Evolutionary conservation across 2,797 vertebrate genomes (phyloP).

Genomic region (Anas bernieri): DNA sequence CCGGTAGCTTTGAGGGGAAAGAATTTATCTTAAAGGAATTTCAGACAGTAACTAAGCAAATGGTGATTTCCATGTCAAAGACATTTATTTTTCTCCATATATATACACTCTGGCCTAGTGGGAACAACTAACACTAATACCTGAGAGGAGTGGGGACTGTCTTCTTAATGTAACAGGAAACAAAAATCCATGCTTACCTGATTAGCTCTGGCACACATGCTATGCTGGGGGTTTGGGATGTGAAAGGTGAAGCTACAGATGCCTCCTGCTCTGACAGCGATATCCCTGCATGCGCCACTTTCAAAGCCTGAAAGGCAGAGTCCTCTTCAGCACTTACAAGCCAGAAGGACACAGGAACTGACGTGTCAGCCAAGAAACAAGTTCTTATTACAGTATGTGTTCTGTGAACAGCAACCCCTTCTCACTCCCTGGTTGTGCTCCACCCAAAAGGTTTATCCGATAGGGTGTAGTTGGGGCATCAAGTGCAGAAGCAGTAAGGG

Average conservation of each 20-base stretch:
- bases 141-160: neutral
- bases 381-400: neutral
- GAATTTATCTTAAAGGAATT: neutral
- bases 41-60: neutral
- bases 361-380: neutral
- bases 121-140: neutral
- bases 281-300: constrained; percentile 83
- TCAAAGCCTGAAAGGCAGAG: constrained; percentile 80
- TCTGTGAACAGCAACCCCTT: neutral
- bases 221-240: constrained; percentile 78
- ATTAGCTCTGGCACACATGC: constrained; percentile 81
- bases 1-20: neutral
- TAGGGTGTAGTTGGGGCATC: neutral
- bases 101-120: neutral
- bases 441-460: neutral
- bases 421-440: neutral
- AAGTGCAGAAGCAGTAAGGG: neutral
- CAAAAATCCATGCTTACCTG: constrained; percentile 70
- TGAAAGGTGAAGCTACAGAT: constrained; percentile 84
- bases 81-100: neutral
- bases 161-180: neutral
- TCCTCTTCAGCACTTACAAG: neutral
- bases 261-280: constrained; percentile 84
- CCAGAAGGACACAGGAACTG: neutral
- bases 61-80: neutral